Evolutionary conservation across 2,113 vertebrate species (phyloP), one percentile per base, ranked within the genome.

Genomic region (Scomber japonicus): DNA sequence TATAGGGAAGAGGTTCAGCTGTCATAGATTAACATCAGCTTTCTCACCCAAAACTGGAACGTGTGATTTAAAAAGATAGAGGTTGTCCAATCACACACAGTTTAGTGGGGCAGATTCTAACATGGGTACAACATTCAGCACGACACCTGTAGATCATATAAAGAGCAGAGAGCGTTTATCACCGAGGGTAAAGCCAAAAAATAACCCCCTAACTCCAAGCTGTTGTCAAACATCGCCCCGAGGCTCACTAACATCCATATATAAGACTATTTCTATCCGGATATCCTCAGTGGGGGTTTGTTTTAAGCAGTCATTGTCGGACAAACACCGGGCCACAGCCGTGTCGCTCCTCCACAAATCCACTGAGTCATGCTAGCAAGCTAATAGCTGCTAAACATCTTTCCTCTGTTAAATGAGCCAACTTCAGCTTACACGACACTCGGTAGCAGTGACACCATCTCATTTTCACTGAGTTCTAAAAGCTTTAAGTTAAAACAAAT

Each of bases 311-410:
- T 8, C 5, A 17, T 15, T 35, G 12, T 49, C 0, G 3, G 9
- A 54, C 45, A 81, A 77, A 75, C 91, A 91, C 76, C 69, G 89
- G 90, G 95, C 95, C 95, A 95, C 94, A 91, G 89, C 93, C 88
- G 91, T 91, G 92, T 94, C 93, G 94, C 93, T 80, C 80, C 87
- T 90, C 19, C 19, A 74, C 83, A 93, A 94, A 95, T 94, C 88
- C 89, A 95, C 95, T 91, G 94, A 95, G 95, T 95, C 95, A 95
- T 94, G 94, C 95, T 95, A 95, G 92, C 91, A 82, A 50, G 92
- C 89, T 92, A 91, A 88, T 9, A 24, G 51, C 75, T 67, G 49
- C 46, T 75, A 70, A 65, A 11, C 15, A 1, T 10, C 1, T 4
- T 8, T 27, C 24, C 31, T 30, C 10, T 53, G 10, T 9, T 30